A percentile compares a stretch with the other conserved stretches of the same genome.
These are phyloP conservation scores for Pavo muticus DNA, from an alignment of 2,113 vertebrate genomes.

Conservation along the genomic window DNA sequence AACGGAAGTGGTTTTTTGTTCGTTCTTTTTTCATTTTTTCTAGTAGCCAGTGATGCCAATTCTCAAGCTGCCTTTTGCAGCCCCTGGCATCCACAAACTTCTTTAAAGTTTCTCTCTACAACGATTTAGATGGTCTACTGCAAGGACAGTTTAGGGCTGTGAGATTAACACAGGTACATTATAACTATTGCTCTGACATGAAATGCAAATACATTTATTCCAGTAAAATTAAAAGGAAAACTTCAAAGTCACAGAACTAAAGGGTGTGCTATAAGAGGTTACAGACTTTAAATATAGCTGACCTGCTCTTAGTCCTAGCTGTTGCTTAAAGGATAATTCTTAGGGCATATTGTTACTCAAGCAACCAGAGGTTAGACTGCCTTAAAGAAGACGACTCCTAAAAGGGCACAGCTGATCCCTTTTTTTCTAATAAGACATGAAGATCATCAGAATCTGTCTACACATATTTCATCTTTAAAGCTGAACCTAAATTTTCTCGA, in stretches of 20 bases:
- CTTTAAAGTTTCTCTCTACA: neutral
- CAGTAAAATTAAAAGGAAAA: neutral
- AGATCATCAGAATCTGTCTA: neutral
- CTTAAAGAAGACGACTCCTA: neutral
- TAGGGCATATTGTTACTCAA: neutral
- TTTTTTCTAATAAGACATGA: neutral
- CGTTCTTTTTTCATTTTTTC: neutral
- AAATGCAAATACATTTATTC: neutral
- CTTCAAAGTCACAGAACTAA: neutral
- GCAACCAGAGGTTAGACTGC: neutral
- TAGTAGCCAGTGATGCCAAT: neutral
- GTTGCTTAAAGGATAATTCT: neutral
- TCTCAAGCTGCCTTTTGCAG: neutral
- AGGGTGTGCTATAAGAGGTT: neutral
- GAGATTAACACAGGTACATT: neutral
- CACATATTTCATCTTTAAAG: neutral
- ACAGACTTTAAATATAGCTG: neutral
- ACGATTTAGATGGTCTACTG: neutral
- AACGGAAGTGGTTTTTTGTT: accelerated
- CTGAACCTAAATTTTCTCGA: neutral
- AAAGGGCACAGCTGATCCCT: neutral
- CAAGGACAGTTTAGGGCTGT: neutral
- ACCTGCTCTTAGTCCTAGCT: neutral
- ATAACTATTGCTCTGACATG: neutral
- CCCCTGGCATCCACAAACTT: neutral